These are phyloP conservation scores for Serrognathus titanus DNA, from an alignment of 2,888 invertebrate genomes.

Conservation along the genomic window DNA sequence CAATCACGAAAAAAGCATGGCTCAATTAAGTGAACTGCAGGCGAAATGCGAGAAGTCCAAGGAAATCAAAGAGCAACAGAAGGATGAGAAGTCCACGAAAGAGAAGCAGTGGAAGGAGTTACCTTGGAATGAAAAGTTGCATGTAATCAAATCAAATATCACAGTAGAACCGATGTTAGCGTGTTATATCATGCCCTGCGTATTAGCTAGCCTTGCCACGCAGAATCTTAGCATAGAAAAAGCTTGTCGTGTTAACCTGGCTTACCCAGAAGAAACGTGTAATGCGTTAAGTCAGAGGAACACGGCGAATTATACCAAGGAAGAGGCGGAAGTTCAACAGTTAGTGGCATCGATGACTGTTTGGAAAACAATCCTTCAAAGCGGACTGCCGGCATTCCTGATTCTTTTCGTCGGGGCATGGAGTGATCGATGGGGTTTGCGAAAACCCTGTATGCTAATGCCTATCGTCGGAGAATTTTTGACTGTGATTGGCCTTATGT, in stretches of 20 bases:
- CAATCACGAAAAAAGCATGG: constrained; percentile 3
- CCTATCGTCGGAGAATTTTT: constrained; percentile 79
- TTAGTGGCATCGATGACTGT: constrained; percentile 78
- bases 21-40: constrained; percentile 13
- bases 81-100: background rate
- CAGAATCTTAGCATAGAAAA: constrained; percentile 84
- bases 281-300: constrained; percentile 71
- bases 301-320: constrained; percentile 61
- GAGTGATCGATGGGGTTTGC: constrained; percentile 65
- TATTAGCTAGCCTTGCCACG: constrained; percentile 69
- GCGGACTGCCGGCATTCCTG: constrained; percentile 74
- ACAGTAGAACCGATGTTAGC: constrained; percentile 75
- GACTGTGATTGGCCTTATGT: constrained; percentile 71
- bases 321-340: constrained; percentile 65
- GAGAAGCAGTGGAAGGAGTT: constrained; percentile 11
- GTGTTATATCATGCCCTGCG: constrained; percentile 65
- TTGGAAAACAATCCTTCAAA: constrained; percentile 83
- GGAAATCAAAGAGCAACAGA: background rate
- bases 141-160: constrained; percentile 60
- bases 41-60: constrained; percentile 7
- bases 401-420: constrained; percentile 81
- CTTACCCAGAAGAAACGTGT: constrained; percentile 69
- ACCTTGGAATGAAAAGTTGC: constrained; percentile 51
- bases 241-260: constrained; percentile 79
- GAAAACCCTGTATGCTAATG: constrained; percentile 79